Percentiles rank a stretch among this genome's conserved stretches.
These are phyloP conservation scores for Vultur gryphus DNA, from an alignment of 2,797 vertebrate species.

Conservation along the genomic window DNA sequence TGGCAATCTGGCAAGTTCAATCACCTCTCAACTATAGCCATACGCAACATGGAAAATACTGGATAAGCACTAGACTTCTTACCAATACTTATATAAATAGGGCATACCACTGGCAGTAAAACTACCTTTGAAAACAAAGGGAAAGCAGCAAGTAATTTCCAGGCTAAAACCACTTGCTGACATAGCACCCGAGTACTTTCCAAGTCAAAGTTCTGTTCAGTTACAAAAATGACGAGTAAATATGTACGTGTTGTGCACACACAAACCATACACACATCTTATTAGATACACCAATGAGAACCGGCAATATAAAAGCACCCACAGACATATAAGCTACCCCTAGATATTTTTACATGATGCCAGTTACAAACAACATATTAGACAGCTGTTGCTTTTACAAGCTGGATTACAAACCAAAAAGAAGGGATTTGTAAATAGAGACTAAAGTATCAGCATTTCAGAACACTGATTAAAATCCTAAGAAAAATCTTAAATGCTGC, in stretches of 20 bases:
- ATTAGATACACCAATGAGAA: background rate
- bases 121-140: background rate
- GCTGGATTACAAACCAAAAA: background rate
- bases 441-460: background rate
- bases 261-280: background rate
- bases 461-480: background rate
- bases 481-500: background rate
- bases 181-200: background rate
- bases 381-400: background rate
- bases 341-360: background rate
- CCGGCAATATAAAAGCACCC: background rate
- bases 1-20: background rate
- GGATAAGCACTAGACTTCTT: background rate
- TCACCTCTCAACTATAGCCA: background rate
- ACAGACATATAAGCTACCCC: background rate
- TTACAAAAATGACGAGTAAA: background rate
- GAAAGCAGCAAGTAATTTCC: background rate
- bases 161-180: background rate
- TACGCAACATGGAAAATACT: background rate
- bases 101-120: background rate
- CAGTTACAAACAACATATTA: background rate
- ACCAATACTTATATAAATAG: background rate
- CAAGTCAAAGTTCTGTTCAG: background rate
- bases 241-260: rapidly evolving
- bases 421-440: background rate